phyloP scores from a whole-genome alignment of 1,140 invertebrate species.

The Eurosta solidaginis region DNA sequence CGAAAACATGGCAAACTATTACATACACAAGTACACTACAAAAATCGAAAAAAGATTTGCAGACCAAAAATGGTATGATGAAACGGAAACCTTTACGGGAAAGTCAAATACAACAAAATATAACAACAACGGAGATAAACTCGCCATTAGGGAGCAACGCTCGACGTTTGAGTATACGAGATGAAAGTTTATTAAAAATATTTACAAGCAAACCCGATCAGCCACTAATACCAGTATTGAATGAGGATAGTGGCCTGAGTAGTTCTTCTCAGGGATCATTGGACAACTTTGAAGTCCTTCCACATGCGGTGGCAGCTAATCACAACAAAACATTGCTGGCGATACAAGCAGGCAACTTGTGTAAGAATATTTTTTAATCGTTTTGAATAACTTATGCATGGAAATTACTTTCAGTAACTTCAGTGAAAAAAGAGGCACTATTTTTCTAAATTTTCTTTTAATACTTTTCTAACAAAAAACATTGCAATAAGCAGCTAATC shows the following conservation, averaged over 20 bases:
- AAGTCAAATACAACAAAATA: constrained; percentile 28
- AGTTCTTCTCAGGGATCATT: not conserved
- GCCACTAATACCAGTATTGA: not conserved
- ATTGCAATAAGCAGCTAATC: not conserved
- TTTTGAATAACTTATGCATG: not conserved
- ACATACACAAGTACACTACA: constrained; percentile 33
- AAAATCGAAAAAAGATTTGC: not conserved
- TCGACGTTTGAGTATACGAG: constrained; percentile 31
- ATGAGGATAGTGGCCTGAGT: constrained; percentile 29
- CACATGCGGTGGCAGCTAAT: not conserved
- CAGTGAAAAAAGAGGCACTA: not conserved
- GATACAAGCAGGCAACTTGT: not conserved
- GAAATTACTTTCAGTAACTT: not conserved
- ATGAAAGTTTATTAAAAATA: constrained; percentile 27
- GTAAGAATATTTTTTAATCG: not conserved
- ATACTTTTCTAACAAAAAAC: not conserved
- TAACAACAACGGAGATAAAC: not conserved
- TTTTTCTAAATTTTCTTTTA: not conserved
- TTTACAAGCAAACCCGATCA: constrained; percentile 7
- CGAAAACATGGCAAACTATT: constrained; percentile 45
- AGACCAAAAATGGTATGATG: not conserved
- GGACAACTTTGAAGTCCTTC: not conserved
- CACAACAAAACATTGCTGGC: not conserved
- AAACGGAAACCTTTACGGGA: constrained; percentile 29
- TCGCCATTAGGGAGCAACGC: not conserved